phyloP scores from a whole-genome alignment of 2,797 vertebrate species.

The Enteromius fasciolatus region DNA sequence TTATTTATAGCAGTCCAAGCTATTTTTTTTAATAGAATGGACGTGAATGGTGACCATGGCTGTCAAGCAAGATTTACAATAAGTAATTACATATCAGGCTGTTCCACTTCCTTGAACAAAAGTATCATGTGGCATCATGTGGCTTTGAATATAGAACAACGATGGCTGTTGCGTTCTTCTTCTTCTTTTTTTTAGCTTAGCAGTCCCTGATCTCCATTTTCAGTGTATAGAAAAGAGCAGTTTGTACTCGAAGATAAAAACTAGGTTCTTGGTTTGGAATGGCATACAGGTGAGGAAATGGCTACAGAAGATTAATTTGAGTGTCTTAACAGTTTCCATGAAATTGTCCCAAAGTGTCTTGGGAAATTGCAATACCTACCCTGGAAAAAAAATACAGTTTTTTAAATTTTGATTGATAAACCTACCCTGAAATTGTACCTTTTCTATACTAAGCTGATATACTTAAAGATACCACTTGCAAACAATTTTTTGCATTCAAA shows the following conservation, averaged over 20 bases:
- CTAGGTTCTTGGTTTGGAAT: background rate
- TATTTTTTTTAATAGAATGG: background rate
- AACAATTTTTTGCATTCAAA: too few species aligned
- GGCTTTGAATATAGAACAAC: background rate
- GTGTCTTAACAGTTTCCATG: too few species aligned
- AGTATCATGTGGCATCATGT: background rate
- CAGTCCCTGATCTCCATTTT: background rate
- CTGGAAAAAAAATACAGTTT: too few species aligned
- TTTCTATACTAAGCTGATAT: background rate
- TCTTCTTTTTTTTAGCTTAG: background rate
- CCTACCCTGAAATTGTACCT: too few species aligned
- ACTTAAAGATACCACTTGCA: background rate
- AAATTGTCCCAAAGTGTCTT: too few species aligned
- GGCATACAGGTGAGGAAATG: background rate
- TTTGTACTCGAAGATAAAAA: too few species aligned
- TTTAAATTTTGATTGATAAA: too few species aligned
- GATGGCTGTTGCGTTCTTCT: background rate
- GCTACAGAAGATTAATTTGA: background rate
- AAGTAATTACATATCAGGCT: background rate
- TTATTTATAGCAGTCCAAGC: conserved; percentile 1
- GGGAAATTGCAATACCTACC: too few species aligned
- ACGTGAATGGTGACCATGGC: background rate
- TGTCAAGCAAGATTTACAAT: conserved; percentile 3
- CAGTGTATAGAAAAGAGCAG: background rate
- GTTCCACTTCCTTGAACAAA: background rate